Base-by-base conservation (phyloP, 2,888 invertebrate species). In the Torymus texanus region DNA sequence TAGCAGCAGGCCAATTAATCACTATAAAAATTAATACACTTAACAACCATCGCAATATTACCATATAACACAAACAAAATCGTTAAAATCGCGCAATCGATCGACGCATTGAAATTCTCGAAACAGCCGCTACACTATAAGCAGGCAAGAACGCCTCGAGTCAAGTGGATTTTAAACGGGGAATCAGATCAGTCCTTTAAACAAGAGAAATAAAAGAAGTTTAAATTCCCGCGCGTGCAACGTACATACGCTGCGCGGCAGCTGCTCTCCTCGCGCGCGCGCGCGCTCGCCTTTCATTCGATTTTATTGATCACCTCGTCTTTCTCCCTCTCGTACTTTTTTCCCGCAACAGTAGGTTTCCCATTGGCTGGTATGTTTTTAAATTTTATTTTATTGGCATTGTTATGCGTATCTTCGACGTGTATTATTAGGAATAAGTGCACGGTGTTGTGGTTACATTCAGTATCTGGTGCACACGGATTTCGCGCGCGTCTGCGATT, bases 201-300 rank as follows among this genome's bases (percentile, higher is more conserved):
- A 78, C 55, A 68, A 78, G 50, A 41, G 11, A 55, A 74, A 78
- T 74, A 63, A 73, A 67, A 74, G 78, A 67, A 67, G 74, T 78
- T 78, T 78, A 78, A 78, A 78, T 78, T 78, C 78, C 61, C 78
- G 73, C 74, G 73, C 72, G 73, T 24, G 58, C 62, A 78, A 73
- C 67, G 67, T 78, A 72, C 56, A 13, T 12, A 58, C 56, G 61
- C n/a, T 55, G 14, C 29, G 18, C 12, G 72, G 72, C 50, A 78
- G 78, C 78, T 78, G 78, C 78, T 68, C 68, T 73, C 41, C 41
- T 41, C 41, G 41, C 68, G 66, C 66, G 67, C 68, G 72, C 66
- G 67, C 68, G 66, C 66, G 67, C 68, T 66, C 66, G 67, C 67
- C 72, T 73, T 66, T 78, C 67, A 61, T 78, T 73, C 67, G 59